phyloP scores from a whole-genome alignment of 2,797 vertebrate genomes.

The Molothrus aeneus region DNA sequence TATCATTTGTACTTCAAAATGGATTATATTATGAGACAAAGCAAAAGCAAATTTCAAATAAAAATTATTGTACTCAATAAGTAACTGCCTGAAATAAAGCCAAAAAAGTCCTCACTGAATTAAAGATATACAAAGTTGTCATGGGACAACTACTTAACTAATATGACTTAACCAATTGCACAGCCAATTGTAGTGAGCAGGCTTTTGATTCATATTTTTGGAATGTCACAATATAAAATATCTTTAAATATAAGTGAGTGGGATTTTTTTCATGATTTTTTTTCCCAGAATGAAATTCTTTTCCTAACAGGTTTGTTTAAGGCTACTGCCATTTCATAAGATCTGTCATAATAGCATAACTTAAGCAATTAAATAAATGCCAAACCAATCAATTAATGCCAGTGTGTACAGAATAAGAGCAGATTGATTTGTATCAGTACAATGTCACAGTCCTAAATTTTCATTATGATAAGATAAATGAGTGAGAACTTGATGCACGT shows the following conservation, averaged over 20 bases:
- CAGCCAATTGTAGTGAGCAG: neutral
- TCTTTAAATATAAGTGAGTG: neutral
- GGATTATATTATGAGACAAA: neutral
- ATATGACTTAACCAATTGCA: neutral
- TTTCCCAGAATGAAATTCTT: neutral
- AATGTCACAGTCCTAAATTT: slow-evolving; percentile 9
- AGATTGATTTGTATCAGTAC: neutral
- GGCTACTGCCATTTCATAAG: neutral
- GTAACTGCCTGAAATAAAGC: neutral
- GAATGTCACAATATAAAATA: neutral
- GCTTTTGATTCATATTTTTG: neutral
- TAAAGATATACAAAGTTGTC: neutral
- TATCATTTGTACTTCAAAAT: neutral
- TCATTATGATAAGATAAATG: slow-evolving; percentile 23
- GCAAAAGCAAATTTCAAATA: neutral
- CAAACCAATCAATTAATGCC: neutral
- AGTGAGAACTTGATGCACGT: neutral
- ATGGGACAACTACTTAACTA: neutral
- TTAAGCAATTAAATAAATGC: neutral
- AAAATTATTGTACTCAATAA: neutral
- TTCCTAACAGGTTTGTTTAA: neutral
- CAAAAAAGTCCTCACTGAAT: neutral
- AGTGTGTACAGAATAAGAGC: neutral
- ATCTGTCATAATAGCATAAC: neutral
- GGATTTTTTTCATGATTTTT: neutral